A percentile compares a stretch with the other conserved stretches of the same genome.
These are phyloP conservation scores for Decapterus maruadsi DNA, from an alignment of 2,797 vertebrate species.

Conservation along the genomic window DNA sequence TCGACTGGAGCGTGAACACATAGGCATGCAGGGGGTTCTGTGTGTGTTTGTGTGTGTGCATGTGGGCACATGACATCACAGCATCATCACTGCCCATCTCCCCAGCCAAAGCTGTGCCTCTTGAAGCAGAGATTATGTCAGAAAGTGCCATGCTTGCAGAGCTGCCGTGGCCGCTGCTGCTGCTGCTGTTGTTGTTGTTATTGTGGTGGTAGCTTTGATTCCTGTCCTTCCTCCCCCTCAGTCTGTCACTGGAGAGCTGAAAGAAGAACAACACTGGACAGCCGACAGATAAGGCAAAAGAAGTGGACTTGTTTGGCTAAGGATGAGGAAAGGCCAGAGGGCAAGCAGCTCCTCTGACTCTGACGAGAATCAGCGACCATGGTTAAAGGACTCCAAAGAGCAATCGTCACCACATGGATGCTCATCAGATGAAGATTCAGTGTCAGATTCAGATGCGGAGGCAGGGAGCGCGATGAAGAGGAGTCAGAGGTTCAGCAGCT, in stretches of 20 bases:
- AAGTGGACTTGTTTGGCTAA: constrained; percentile 30
- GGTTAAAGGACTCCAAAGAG: constrained; percentile 44
- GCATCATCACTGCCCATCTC: constrained; percentile 77
- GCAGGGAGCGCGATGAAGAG: constrained; percentile 72
- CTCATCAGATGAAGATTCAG: constrained; percentile 49
- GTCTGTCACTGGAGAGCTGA: constrained; percentile 10
- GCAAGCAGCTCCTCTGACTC: constrained; percentile 62
- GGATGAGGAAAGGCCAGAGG: constrained; percentile 70
- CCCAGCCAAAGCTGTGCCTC: constrained; percentile 68
- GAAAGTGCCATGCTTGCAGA: constrained; percentile 68
- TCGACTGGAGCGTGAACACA: constrained; percentile 73
- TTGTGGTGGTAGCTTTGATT: constrained; percentile 41
- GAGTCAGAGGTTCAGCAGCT: constrained; percentile 72
- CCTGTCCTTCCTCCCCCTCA: constrained; percentile 10
- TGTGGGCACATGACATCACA: constrained; percentile 74
- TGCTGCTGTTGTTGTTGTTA: constrained; percentile 43
- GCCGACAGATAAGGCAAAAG: constrained; percentile 20
- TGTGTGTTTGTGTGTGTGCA: constrained; percentile 43
- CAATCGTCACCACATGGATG: constrained; percentile 21
- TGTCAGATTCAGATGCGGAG: constrained; percentile 37
- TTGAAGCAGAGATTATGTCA: constrained; percentile 77
- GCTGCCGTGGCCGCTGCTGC: constrained; percentile 48
- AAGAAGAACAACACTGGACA: constrained; percentile 24
- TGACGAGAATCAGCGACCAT: constrained; percentile 46
- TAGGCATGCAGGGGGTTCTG: constrained; percentile 51